phyloP scores from a whole-genome alignment of 2,888 invertebrate species.

The Lasioglossum zephyrum region DNA sequence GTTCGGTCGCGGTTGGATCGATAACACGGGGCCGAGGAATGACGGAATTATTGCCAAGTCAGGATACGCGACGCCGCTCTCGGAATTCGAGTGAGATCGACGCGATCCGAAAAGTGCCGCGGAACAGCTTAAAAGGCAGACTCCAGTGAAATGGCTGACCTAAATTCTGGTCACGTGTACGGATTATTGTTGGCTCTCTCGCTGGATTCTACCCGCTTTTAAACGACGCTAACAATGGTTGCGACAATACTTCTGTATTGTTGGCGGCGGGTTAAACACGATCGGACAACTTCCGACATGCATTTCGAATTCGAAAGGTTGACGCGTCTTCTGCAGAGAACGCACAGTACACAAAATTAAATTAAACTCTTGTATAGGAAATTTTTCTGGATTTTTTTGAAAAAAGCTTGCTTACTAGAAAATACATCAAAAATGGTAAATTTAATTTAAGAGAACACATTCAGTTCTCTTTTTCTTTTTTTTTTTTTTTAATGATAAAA shows the following conservation, averaged over 20 bases:
- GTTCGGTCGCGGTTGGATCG: conserved; percentile 60
- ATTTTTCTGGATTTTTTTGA: too few relatives aligned
- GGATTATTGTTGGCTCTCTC: conserved; percentile 9
- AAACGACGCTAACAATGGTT: background rate
- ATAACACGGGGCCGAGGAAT: conserved; percentile 49
- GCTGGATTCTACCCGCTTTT: background rate
- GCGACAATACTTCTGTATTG: background rate
- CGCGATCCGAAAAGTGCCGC: conserved; percentile 36
- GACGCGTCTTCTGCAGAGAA: too few relatives aligned
- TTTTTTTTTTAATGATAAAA: too few relatives aligned
- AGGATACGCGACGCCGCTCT: conserved; percentile 46
- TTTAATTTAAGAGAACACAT: too few relatives aligned
- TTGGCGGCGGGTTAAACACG: background rate
- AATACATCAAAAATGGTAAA: too few relatives aligned
- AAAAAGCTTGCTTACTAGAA: too few relatives aligned
- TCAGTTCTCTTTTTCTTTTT: too few relatives aligned
- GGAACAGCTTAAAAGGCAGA: conserved; percentile 47
- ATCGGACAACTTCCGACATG: background rate
- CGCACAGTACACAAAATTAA: too few relatives aligned
- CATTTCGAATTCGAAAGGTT: background rate
- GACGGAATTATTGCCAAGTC: conserved; percentile 68
- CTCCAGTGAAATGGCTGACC: conserved; percentile 15
- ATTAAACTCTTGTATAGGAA: too few relatives aligned
- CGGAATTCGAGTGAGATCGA: conserved; percentile 63
- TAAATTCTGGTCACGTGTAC: conserved; percentile 2